These are phyloP conservation scores for Eulacestoma nigropectus DNA, from an alignment of 2,113 vertebrate species.

Conservation along the genomic window DNA sequence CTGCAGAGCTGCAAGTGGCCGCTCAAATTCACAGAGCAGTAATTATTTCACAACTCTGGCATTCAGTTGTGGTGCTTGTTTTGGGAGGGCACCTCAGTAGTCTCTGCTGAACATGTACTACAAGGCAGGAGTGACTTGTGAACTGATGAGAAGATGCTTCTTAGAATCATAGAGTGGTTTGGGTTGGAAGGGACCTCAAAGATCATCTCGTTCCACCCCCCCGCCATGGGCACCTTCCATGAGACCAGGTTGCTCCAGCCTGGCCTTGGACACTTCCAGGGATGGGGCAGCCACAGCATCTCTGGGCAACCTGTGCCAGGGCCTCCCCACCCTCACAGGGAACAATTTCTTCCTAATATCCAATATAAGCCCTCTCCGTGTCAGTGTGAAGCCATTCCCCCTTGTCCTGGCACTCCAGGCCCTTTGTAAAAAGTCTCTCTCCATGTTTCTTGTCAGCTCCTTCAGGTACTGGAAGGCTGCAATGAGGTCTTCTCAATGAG, in stretches of 20 bases:
- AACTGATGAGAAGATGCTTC: not conserved
- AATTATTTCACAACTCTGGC: conserved; percentile 56
- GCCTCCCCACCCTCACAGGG: not conserved
- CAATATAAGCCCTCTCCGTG: not conserved
- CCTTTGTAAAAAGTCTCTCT: not conserved
- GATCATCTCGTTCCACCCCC: not conserved
- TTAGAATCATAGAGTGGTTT: not conserved
- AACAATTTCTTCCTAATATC: not conserved
- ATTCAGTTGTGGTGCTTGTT: not conserved
- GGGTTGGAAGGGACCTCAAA: not conserved
- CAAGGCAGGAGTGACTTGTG: not conserved
- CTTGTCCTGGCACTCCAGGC: not conserved
- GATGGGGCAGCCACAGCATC: not conserved
- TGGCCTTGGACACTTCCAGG: not conserved
- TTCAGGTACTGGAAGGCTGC: not conserved
- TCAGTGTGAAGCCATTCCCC: not conserved
- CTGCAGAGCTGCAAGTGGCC: not conserved
- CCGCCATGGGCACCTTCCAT: not conserved
- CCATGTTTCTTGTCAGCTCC: not conserved
- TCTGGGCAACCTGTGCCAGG: not conserved
- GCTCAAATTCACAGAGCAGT: conserved; percentile 8
- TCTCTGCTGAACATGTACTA: not conserved
- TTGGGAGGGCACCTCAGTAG: not conserved
- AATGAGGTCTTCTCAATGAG: fast-evolving
- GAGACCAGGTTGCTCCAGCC: not conserved